A percentile compares a stretch with the other conserved stretches of the same genome.
Evolutionary conservation across 2,888 invertebrate species (phyloP).

Genomic region (Calameuta idolon): DNA sequence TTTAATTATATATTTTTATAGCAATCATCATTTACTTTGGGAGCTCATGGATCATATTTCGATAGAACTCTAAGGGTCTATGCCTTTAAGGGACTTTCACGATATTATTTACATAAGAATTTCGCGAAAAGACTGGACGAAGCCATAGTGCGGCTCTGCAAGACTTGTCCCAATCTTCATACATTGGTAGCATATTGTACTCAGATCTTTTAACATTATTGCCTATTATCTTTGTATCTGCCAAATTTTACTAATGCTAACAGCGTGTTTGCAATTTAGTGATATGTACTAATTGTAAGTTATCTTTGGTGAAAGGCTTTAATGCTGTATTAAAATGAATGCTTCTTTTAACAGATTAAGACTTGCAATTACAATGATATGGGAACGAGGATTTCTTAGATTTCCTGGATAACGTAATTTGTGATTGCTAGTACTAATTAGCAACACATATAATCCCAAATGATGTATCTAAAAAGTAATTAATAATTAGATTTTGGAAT

Average conservation of each 20-base stretch:
- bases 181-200: conserved; percentile 72
- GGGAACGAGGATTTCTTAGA: not conserved
- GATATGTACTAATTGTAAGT: conserved; percentile 26
- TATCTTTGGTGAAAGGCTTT: not conserved
- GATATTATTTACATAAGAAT: conserved; percentile 74
- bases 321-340: not conserved
- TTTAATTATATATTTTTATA: conserved; percentile 28
- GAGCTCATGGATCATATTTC: conserved; percentile 56
- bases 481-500: not conserved
- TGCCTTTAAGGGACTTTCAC: conserved; percentile 77
- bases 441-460: not conserved
- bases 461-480: not conserved
- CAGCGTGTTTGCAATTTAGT: conserved; percentile 28
- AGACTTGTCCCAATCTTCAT: conserved; percentile 76
- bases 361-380: not conserved
- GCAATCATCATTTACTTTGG: conserved; percentile 47
- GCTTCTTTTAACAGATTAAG: not conserved
- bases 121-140: conserved; percentile 81
- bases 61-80: conserved; percentile 73
- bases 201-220: conserved; percentile 33
- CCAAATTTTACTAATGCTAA: conserved; percentile 18
- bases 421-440: not conserved
- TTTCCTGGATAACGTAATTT: not conserved
- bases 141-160: conserved; percentile 74
- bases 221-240: conserved; percentile 20